A percentile compares a stretch with the other conserved stretches of the same genome.
Evolutionary conservation across 2,888 invertebrate genomes (phyloP).

Genomic region (Erebia palarica): DNA sequence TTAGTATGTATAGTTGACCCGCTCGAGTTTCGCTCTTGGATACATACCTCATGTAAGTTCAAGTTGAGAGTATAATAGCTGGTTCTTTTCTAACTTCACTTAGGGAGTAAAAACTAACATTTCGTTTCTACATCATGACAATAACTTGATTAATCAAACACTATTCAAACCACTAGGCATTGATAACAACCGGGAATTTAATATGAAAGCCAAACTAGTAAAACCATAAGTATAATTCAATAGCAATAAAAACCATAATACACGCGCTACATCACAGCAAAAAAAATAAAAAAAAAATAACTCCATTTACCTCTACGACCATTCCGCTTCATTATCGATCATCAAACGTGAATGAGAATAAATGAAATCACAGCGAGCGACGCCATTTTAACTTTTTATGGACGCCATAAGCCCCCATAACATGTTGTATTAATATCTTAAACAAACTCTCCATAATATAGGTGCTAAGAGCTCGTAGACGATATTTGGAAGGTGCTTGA

Average conservation of each 20-base stretch:
- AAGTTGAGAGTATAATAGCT: no score
- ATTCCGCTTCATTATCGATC: slow-evolving; percentile 20
- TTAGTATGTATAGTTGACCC: no score
- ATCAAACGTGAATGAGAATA: slow-evolving; percentile 24
- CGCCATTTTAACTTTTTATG: slow-evolving; percentile 15
- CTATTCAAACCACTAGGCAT: not conserved
- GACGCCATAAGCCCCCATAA: slow-evolving; percentile 19
- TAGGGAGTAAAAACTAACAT: not conserved
- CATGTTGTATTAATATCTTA: slow-evolving; percentile 26
- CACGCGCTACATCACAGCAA: slow-evolving; percentile 11
- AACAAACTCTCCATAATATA: slow-evolving; percentile 24
- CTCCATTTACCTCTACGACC: slow-evolving; percentile 13
- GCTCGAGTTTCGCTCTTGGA: no score
- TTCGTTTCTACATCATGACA: not conserved
- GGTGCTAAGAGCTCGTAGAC: not conserved
- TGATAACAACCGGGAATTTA: not conserved
- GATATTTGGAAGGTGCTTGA: no score
- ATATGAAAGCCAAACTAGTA: slow-evolving; percentile 8
- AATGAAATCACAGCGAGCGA: slow-evolving; percentile 24
- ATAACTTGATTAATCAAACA: slow-evolving; percentile 6
- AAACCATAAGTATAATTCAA: slow-evolving; percentile 17
- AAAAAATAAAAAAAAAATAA: slow-evolving; percentile 6
- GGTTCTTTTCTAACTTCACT: no score
- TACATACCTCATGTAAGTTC: no score
- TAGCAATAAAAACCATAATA: slow-evolving; percentile 22